Evolutionary conservation across 2,113 vertebrate species (phyloP).

Genomic region (Muntiacus reevesi): DNA sequence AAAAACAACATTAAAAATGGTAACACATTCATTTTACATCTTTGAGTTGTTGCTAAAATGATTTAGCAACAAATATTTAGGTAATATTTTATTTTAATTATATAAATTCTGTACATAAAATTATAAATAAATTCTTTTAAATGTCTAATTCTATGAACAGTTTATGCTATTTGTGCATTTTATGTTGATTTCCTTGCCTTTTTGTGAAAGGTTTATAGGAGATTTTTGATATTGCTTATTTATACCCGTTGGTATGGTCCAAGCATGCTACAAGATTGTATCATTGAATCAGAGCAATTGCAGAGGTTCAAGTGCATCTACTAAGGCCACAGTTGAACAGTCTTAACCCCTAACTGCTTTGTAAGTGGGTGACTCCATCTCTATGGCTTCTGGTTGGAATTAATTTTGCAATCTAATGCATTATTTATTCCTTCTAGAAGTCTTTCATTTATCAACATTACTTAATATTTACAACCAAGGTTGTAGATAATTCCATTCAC

Average conservation of each 20-base stretch:
- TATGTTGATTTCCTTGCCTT: neutral
- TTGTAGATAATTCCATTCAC: constrained; percentile 10
- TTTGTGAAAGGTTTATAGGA: neutral
- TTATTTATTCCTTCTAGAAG: neutral
- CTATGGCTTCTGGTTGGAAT: neutral
- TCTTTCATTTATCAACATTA: constrained; percentile 48
- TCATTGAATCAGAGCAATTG: neutral
- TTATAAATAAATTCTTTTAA: neutral
- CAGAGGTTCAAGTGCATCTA: neutral
- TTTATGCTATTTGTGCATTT: neutral
- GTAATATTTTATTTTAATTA: neutral
- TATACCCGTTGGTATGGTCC: neutral
- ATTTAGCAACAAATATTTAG: neutral
- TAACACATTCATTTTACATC: neutral
- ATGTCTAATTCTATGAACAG: neutral
- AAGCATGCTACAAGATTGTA: neutral
- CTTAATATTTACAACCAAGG: constrained; percentile 33
- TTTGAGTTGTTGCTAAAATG: neutral
- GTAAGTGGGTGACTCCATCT: neutral
- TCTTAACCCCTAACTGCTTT: neutral
- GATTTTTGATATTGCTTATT: neutral
- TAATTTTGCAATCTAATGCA: neutral
- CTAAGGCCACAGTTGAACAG: neutral
- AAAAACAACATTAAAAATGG: neutral
- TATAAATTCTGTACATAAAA: neutral